These are phyloP conservation scores for Picus viridis DNA, from an alignment of 2,797 vertebrate species.

Conservation along the genomic window DNA sequence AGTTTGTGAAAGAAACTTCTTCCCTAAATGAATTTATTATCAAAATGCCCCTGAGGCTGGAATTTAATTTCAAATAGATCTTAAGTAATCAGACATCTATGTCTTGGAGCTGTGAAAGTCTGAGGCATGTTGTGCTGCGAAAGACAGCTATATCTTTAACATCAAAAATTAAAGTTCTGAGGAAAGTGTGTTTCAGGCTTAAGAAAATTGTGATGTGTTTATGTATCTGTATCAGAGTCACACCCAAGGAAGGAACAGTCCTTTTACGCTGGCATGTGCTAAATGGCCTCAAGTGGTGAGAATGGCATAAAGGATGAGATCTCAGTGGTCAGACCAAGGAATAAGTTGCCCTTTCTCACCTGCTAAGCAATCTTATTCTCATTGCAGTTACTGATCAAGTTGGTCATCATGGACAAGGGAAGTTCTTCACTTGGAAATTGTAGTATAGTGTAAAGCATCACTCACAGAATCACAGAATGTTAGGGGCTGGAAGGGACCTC, in stretches of 20 bases:
- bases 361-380: neutral
- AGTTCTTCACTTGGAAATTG: neutral
- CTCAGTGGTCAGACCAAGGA: neutral
- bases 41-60: conserved; percentile 68
- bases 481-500: too few relatives aligned
- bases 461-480: too few relatives aligned
- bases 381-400: neutral
- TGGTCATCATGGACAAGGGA: neutral
- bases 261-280: neutral
- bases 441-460: neutral
- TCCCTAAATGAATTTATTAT: conserved; percentile 72
- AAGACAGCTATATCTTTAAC: conserved; percentile 62
- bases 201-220: conserved; percentile 1
- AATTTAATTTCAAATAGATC: conserved; percentile 74
- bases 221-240: neutral
- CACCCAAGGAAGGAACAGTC: neutral
- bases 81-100: conserved; percentile 76
- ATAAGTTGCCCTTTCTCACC: neutral
- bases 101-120: conserved; percentile 66
- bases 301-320: neutral
- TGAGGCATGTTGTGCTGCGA: conserved; percentile 48
- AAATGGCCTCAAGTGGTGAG: neutral
- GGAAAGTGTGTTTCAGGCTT: conserved; percentile 10
- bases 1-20: conserved; percentile 55
- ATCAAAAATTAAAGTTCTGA: conserved; percentile 62